Conservation (phyloP, 2,888 invertebrate species). For the Formica aserva region DNA sequence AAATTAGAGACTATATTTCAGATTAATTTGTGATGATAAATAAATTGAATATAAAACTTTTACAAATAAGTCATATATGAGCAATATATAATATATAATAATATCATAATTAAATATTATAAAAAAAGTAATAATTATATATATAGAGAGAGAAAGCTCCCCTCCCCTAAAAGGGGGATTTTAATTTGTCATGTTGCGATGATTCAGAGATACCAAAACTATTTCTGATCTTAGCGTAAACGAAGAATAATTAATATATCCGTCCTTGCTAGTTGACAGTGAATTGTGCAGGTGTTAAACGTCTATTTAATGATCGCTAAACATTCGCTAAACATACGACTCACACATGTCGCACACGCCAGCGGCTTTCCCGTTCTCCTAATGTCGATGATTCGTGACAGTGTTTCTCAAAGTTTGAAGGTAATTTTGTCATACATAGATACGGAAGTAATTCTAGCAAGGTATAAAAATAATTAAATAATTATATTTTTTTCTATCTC, state of each 20-base stretch:
- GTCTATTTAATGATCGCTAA: conserved; percentile 53
- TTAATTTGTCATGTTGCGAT: not conserved
- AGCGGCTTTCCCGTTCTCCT: conserved; percentile 26
- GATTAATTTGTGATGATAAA: not conserved
- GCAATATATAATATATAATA: too few species aligned
- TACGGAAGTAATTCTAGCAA: not conserved
- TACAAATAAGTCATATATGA: too few species aligned
- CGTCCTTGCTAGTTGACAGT: not conserved
- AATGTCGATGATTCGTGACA: conserved; percentile 19
- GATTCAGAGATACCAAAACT: not conserved
- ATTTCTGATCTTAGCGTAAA: not conserved
- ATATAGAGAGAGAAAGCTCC: too few species aligned
- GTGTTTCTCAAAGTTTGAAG: conserved; percentile 24
- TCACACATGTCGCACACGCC: conserved; percentile 29
- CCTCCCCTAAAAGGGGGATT: not conserved
- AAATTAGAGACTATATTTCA: not conserved
- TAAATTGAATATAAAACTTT: too few species aligned
- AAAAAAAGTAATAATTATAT: too few species aligned
- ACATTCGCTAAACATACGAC: conserved; percentile 33
- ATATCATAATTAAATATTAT: too few species aligned
- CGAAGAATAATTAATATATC: not conserved
- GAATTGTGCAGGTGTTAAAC: conserved; percentile 63
- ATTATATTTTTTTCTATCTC: not conserved
- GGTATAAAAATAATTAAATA: not conserved
- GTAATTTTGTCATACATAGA: not conserved